Conservation (phyloP, 1,140 invertebrate species). For the Cardiocondyla obscurior region DNA sequence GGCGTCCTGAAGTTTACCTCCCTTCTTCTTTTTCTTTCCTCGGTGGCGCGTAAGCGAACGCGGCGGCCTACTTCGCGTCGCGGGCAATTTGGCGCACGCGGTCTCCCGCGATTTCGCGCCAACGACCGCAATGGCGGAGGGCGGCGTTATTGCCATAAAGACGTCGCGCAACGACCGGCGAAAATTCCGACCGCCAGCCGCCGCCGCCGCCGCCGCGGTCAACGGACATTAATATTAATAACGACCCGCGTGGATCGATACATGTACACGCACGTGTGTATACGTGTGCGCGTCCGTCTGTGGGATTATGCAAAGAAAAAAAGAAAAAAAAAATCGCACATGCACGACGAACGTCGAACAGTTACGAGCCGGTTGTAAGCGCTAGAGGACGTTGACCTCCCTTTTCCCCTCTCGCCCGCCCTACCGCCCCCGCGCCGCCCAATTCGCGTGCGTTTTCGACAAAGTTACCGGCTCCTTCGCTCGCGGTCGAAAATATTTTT, state of each 20-base stretch:
- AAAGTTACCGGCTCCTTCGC: neutral
- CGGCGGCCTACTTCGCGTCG: neutral
- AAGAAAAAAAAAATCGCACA: constrained; percentile 37
- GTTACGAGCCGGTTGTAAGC: constrained; percentile 36
- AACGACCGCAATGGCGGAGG: constrained; percentile 1
- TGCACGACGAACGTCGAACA: constrained; percentile 16
- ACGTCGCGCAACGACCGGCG: too few species aligned
- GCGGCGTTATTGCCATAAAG: too few species aligned
- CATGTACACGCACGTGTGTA: neutral
- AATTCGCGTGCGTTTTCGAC: neutral
- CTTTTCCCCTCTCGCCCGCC: neutral
- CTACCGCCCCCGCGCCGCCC: too few species aligned
- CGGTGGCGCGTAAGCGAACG: too few species aligned
- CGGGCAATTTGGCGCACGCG: neutral
- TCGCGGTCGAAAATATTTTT: neutral
- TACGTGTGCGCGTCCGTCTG: neutral
- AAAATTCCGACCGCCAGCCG: too few species aligned
- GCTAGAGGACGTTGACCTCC: constrained; percentile 24
- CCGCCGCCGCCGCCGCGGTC: too few species aligned
- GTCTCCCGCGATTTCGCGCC: constrained; percentile 32
- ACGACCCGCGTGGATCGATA: constrained; percentile 1
- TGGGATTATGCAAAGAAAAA: constrained; percentile 33
- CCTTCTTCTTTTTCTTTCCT: neutral
- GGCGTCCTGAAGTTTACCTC: neutral
- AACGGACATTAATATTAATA: constrained; percentile 17